Percentiles rank a stretch among this genome's conserved stretches.
These are phyloP conservation scores for Amphipyra tragopoginis DNA, from an alignment of 2,888 invertebrate species.

Conservation along the genomic window DNA sequence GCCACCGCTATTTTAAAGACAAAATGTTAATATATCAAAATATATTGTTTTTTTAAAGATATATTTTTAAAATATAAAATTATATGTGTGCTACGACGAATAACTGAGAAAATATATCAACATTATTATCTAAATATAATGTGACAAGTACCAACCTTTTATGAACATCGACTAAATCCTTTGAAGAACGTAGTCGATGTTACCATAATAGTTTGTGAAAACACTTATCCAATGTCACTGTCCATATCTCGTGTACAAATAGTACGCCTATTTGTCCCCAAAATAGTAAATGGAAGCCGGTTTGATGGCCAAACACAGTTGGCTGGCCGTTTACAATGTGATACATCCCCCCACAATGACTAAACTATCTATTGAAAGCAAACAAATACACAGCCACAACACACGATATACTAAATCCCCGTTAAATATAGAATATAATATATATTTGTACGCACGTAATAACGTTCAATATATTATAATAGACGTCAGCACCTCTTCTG, in stretches of 20 bases:
- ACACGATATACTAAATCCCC: conserved; percentile 33
- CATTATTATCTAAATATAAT: too few species aligned
- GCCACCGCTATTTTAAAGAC: neutral
- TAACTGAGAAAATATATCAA: too few species aligned
- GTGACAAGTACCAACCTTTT: too few species aligned
- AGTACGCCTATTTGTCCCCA: conserved; percentile 26
- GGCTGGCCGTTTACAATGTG: conserved; percentile 13
- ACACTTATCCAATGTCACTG: too few species aligned
- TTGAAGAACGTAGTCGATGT: too few species aligned
- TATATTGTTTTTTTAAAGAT: too few species aligned
- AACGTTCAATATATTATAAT: conserved; percentile 45
- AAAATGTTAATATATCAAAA: neutral
- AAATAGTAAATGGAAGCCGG: conserved; percentile 30
- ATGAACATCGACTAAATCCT: too few species aligned
- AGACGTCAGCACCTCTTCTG: conserved; percentile 52
- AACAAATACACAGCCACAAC: conserved; percentile 11
- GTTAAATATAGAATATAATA: conserved; percentile 42
- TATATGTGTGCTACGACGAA: too few species aligned
- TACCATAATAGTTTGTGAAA: too few species aligned
- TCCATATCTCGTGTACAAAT: too few species aligned
- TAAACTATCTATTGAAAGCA: conserved; percentile 30
- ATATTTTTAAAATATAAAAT: too few species aligned
- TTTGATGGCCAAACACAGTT: conserved; percentile 31
- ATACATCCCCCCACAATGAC: conserved; percentile 39
- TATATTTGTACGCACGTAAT: conserved; percentile 40